Conservation (phyloP, 2,888 invertebrate genomes). For the Dastarcus helophoroides region DNA sequence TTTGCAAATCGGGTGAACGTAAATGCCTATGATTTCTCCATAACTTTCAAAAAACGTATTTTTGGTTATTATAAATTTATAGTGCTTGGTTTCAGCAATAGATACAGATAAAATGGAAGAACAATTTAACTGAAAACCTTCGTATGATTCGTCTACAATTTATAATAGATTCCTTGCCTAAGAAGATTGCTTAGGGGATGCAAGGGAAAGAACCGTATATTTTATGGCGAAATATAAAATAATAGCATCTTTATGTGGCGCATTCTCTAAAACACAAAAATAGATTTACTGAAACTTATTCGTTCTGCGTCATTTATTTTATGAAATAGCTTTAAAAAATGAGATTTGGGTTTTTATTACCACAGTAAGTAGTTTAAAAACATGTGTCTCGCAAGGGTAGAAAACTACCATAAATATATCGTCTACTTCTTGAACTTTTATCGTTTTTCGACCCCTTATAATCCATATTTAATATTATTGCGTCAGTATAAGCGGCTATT, state of each 20-base stretch:
- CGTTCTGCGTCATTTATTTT: slow-evolving; percentile 37
- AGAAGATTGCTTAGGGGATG: no score
- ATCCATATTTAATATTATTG: no score
- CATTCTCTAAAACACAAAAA: slow-evolving; percentile 35
- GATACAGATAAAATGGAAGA: no score
- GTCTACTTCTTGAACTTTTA: slow-evolving; percentile 10
- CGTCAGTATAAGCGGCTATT: no score
- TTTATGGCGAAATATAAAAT: slow-evolving; percentile 30
- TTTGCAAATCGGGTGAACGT: no score
- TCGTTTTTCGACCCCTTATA: slow-evolving; percentile 10
- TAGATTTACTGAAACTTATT: slow-evolving; percentile 37
- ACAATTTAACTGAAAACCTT: no score
- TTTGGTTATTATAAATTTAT: no score
- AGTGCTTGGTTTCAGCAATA: no score
- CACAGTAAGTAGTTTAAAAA: slow-evolving; percentile 26
- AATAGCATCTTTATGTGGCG: slow-evolving; percentile 32
- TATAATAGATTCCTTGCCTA: no score
- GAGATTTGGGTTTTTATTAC: slow-evolving; percentile 29
- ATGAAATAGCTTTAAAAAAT: slow-evolving; percentile 34
- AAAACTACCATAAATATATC: slow-evolving; percentile 20
- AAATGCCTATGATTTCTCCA: no score
- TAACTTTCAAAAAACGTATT: no score
- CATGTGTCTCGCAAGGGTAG: slow-evolving; percentile 24
- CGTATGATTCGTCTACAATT: no score
- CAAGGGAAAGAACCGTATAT: slow-evolving; percentile 10